Evolutionary conservation across 2,113 vertebrate genomes (phyloP), one percentile per base, ranked within the genome.

Genomic region (Thamnaconus septentrionalis): DNA sequence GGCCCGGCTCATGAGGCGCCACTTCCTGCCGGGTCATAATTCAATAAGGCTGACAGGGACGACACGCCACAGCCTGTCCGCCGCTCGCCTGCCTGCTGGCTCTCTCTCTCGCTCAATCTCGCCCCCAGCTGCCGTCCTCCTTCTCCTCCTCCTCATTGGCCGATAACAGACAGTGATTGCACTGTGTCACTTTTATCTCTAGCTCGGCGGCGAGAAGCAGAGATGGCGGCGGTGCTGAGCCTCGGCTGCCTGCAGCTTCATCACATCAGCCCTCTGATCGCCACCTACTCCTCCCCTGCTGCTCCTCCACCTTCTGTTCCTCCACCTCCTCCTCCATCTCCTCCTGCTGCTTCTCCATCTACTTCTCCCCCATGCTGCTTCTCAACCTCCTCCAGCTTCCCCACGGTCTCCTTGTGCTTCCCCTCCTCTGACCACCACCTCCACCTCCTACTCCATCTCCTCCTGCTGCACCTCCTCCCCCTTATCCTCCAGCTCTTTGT

Each of bases 81-180:
- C 81, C 79, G 18, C 18, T 31, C 18, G 18, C 18, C 18, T 31
- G 18, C 18, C 18, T 2, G 18, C 18, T 31, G 1, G 18, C 18
- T 31, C 18, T 31, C 18, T 31, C 18, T 31, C 18, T 31, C 18
- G 18, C 18, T 31, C 18, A 31, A 31, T 31, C 18, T 31, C 18
- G 18, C 18, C 18, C 18, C 18, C 18, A 2, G 18, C 18, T 31
- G 18, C 18, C 18, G 18, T 76, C 75, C 31, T 73, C 68, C 80
- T 58, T 64, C 42, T 69, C 61, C 62, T 76, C 70, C 71, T 77
- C 66, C 75, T 88, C 86, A 86, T 86, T 74, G 81, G 80, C 71
- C 85, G 84, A 85, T 82, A 85, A 88, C 76, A 86, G 82, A 76
- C 79, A 76, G 77, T 81, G 85, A 86, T 85, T 85, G 85, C 74